phyloP scores from a whole-genome alignment of 2,113 vertebrate species.

The Hydrochoerus hydrochaeris region DNA sequence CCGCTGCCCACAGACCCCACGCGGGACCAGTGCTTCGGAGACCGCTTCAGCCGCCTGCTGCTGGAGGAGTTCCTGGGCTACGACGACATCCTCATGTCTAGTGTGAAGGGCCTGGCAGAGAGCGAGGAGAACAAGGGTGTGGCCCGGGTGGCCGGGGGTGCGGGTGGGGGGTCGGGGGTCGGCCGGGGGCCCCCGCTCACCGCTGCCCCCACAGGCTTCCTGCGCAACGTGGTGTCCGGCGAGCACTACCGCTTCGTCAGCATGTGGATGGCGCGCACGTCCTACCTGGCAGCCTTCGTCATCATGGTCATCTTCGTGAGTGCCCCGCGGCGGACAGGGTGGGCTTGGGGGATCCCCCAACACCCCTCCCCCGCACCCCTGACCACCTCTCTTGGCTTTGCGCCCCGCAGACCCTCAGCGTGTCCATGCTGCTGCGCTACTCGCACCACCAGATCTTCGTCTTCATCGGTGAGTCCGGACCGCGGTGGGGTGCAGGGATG shows the following conservation, averaged over 20 bases:
- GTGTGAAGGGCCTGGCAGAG: slow-evolving; percentile 97
- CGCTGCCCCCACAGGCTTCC: slow-evolving; percentile 89
- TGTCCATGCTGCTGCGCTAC: slow-evolving; percentile 98
- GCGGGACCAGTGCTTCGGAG: slow-evolving; percentile 97
- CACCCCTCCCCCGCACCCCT: neutral
- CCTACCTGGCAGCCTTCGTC: slow-evolving; percentile 96
- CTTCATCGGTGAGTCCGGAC: slow-evolving; percentile 96
- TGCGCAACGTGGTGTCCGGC: slow-evolving; percentile 97
- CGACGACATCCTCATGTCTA: slow-evolving; percentile 99
- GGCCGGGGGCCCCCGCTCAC: neutral
- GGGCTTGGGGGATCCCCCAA: neutral
- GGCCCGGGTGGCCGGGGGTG: accelerated
- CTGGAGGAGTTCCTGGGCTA: slow-evolving; percentile 97
- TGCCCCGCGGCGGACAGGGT: neutral
- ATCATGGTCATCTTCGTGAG: slow-evolving; percentile 99
- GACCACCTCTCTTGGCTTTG: too few relatives aligned
- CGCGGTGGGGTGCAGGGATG: neutral
- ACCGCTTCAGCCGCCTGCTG: slow-evolving; percentile 96
- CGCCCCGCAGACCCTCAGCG: slow-evolving; percentile 96
- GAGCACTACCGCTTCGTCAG: slow-evolving; percentile 99
- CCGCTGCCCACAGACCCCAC: slow-evolving; percentile 88
- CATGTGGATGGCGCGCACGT: slow-evolving; percentile 99
- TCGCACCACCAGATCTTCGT: slow-evolving; percentile 99
- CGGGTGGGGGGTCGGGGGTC: accelerated
- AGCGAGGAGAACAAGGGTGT: slow-evolving; percentile 98